These are phyloP conservation scores for Pissodes strobi DNA, from an alignment of 1,140 invertebrate species.

Conservation along the genomic window DNA sequence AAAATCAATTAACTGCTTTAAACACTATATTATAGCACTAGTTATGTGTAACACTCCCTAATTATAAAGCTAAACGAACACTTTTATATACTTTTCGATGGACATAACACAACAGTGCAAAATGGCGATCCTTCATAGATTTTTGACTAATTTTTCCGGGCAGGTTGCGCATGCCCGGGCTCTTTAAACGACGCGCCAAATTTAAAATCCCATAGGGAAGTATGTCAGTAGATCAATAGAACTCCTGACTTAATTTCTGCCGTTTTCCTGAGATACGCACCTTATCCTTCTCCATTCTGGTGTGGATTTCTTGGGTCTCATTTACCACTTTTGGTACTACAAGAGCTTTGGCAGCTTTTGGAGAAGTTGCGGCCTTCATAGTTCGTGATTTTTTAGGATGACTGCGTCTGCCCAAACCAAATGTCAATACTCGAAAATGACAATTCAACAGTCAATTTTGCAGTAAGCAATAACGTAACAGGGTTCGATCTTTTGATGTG, in stretches of 20 bases:
- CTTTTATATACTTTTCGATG: conserved; percentile 29
- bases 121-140: conserved; percentile 37
- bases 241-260: conserved; percentile 16
- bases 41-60: conserved; percentile 6
- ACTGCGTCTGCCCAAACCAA: no score
- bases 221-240: conserved; percentile 6
- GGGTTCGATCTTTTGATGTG: no score
- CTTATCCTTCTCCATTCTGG: conserved; percentile 19
- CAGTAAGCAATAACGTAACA: no score
- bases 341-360: conserved; percentile 4
- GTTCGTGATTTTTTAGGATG: no score
- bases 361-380: conserved; percentile 26
- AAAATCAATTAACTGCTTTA: conserved; percentile 28
- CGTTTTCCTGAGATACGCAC: neutral
- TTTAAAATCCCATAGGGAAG: conserved; percentile 30
- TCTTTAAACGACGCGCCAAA: conserved; percentile 16
- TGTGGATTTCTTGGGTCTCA: conserved; percentile 5
- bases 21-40: conserved; percentile 14
- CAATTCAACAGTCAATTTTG: no score
- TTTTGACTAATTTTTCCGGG: conserved; percentile 26
- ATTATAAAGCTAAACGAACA: conserved; percentile 19
- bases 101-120: conserved; percentile 40
- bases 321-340: conserved; percentile 15
- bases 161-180: conserved; percentile 20
- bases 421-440: no score